These are phyloP conservation scores for Illadopsis cleaveri DNA, from an alignment of 2,113 vertebrate genomes.

Conservation along the genomic window DNA sequence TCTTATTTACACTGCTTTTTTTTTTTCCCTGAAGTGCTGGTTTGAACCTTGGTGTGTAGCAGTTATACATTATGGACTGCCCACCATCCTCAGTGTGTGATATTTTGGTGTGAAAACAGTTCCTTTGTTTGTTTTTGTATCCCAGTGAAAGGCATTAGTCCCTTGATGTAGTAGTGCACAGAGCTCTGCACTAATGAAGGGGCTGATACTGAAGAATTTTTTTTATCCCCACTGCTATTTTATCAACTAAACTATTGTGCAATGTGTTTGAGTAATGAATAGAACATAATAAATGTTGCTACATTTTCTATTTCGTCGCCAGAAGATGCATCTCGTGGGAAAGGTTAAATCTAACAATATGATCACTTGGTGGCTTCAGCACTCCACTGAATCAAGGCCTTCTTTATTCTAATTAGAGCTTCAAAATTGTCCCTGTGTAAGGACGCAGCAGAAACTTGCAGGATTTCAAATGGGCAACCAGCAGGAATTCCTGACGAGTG, in stretches of 20 bases:
- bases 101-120: neutral
- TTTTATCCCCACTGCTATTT: neutral
- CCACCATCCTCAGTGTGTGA: neutral
- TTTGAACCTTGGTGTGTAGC: neutral
- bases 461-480: neutral
- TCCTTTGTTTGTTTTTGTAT: neutral
- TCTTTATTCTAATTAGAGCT: neutral
- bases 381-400: neutral
- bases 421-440: neutral
- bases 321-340: neutral
- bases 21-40: accelerated
- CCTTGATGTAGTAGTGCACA: neutral
- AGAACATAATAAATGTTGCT: neutral
- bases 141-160: neutral
- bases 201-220: neutral
- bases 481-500: neutral
- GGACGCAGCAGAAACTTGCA: neutral
- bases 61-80: neutral
- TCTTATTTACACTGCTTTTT: neutral
- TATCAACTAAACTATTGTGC: neutral
- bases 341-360: neutral
- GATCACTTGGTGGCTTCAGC: neutral
- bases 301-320: neutral
- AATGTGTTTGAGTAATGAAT: neutral
- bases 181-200: neutral